Evolutionary conservation across 2,113 vertebrate genomes (phyloP), one percentile per base, ranked within the genome.

Genomic region (Struthio camelus): DNA sequence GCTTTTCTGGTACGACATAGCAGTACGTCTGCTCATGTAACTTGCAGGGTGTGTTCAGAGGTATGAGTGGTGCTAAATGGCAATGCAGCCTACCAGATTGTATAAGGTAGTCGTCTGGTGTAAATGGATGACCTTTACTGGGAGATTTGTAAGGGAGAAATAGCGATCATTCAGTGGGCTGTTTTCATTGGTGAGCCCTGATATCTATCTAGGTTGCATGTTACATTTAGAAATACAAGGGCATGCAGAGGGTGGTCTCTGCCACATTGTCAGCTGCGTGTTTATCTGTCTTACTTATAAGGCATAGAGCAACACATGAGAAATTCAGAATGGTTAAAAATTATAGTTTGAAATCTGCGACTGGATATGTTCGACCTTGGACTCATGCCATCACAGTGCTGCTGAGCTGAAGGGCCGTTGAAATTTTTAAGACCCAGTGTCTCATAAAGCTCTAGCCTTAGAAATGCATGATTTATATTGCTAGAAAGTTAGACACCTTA

Each of bases 331-430:
- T 23, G 34, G 28, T 12, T 75, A 18, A 92, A 86, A 87, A 61
- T 81, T 61, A 5, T 32, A 34, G 27, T 87, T 76, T 92, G 77
- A 58, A 92, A 77, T 44, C 82, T 42, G 42, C 16, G 58, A 14
- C 23, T 80, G 65, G 77, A 73, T 82, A 20, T 65, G 85, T 85
- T 91, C 0, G 1, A 59, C 46, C 42, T 77, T 94, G 92, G 87
- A 87, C 18, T 17, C 0, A 0, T 89, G 81, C 81, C 93, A 91
- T 38, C 53, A 2, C 56, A 76, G 80, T 14, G n/a, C 66, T 91
- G 90, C 83, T 96, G 65, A 92, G 77, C 79, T 82, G 84, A 96
- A 87, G 61, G 59, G 12, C 70, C 86, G 91, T 18, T 87, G 93
- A 78, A 75, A 67, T 77, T 36, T 94, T 95, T 88, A 88, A 87